Evolutionary conservation across 1,140 invertebrate genomes (phyloP), one percentile per base, ranked within the genome.

Genomic region (Ostrea denselamellosa): DNA sequence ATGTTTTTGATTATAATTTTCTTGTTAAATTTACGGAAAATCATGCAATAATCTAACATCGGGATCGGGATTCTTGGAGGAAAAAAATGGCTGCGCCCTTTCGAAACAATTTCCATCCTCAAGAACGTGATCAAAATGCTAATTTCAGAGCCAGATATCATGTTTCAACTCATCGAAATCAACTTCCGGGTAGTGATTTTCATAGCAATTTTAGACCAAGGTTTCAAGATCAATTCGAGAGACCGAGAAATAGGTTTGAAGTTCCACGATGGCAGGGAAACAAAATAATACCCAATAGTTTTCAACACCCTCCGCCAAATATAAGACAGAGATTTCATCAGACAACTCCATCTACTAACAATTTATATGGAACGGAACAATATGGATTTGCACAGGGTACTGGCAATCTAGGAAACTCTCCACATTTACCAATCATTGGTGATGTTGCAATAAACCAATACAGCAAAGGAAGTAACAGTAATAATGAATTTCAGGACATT

Each of bases 11-110:
- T 62, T 62, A 14, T 62, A 2, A 19, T 14, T 62, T 19, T 62
- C 58, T 7, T 17, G 5, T 62, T n/a, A n/a, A n/a, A n/a, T n/a
- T n/a, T n/a, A n/a, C n/a, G n/a, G n/a, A n/a, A n/a, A n/a, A n/a
- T n/a, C n/a, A n/a, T n/a, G n/a, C n/a, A n/a, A n/a, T n/a, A n/a
- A n/a, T n/a, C n/a, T n/a, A n/a, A 28, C 22, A 77, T 77, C 68
- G 68, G 68, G 68, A 77, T 77, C 68, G 68, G 25, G 25, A 9
- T 77, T 28, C 68, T 34, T 4, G 22, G 5, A 25, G 12, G 28
- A 28, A 77, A 28, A 77, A 68, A 77, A 77, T 77, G 68, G 68
- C 68, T 44, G 68, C 68, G 68, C 68, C 68, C 68, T 28, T 77
- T 34, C 68, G 68, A 77, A 77, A 34, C 25, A 77, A 77, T 34